Percentiles rank a stretch among this genome's conserved stretches.
These are phyloP conservation scores for Scaptomyza hsui DNA, from an alignment of 1,140 invertebrate genomes.

Conservation along the genomic window DNA sequence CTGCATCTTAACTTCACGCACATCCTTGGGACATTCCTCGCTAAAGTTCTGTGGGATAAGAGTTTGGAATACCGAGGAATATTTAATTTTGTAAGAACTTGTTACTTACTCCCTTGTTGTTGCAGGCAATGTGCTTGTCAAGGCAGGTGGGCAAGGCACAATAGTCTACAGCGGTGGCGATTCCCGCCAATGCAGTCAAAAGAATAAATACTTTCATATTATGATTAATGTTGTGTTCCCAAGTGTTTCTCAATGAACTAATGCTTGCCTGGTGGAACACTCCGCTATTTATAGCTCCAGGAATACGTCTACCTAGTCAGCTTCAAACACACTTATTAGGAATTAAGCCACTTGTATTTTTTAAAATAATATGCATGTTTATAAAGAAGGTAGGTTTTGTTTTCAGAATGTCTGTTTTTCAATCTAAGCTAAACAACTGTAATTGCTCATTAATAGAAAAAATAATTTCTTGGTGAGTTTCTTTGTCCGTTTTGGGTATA, in stretches of 20 bases:
- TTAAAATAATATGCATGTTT: not conserved
- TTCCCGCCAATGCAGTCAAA: constrained; percentile 1
- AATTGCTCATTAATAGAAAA: not conserved
- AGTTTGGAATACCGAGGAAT: not conserved
- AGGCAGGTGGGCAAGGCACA: constrained; percentile 66
- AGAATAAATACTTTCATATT: constrained; percentile 1
- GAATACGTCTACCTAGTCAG: not conserved
- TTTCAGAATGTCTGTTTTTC: not conserved
- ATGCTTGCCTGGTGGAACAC: not conserved
- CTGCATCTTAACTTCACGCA: constrained; percentile 37
- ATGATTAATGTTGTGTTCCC: not conserved
- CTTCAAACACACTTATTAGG: not conserved
- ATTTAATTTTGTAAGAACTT: not conserved
- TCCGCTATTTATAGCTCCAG: constrained; percentile 3
- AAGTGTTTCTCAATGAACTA: not conserved
- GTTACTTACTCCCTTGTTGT: constrained; percentile 68
- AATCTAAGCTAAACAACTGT: constrained; percentile 11
- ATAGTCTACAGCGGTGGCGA: constrained; percentile 41
- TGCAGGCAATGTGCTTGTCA: constrained; percentile 71
- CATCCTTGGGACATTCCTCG: constrained; percentile 57
- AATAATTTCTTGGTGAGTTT: not conserved
- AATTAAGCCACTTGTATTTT: not conserved
- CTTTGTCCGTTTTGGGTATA: not conserved
- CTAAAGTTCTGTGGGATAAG: constrained; percentile 50
- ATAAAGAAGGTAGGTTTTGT: not conserved